Conservation (phyloP, 2,113 vertebrate species). For the Ardeotis arabs region DNA sequence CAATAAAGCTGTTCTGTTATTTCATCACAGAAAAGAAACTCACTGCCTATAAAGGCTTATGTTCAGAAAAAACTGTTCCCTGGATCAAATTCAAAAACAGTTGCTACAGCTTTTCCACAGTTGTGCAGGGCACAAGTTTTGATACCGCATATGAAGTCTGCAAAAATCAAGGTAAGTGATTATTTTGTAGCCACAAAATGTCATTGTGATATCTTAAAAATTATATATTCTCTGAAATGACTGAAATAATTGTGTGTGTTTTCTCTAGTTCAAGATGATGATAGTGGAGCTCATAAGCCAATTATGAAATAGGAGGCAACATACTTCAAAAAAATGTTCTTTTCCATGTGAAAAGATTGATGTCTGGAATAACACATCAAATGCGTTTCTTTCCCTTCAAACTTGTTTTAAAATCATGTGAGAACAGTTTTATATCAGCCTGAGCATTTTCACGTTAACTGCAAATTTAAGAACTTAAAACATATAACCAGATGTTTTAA, state of each 20-base stretch:
- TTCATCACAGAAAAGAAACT: slow-evolving; percentile 77
- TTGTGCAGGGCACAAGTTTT: slow-evolving; percentile 80
- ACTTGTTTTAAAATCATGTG: not conserved
- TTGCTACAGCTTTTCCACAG: slow-evolving; percentile 92
- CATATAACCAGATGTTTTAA: not conserved
- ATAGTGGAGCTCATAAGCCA: not conserved
- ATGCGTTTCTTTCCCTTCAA: not conserved
- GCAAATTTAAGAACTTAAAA: not conserved
- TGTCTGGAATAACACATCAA: not conserved
- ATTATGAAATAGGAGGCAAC: not conserved
- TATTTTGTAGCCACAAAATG: slow-evolving; percentile 1
- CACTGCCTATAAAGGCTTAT: slow-evolving; percentile 72
- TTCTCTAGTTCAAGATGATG: not conserved
- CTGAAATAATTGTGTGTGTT: not conserved
- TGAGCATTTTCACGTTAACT: not conserved
- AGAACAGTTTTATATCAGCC: not conserved
- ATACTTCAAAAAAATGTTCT: not conserved
- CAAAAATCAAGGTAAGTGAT: slow-evolving; percentile 83
- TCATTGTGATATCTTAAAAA: not conserved
- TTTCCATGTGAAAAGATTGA: not conserved
- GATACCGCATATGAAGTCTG: slow-evolving; percentile 87
- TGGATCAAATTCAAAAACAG: slow-evolving; percentile 89
- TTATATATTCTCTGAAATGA: not conserved
- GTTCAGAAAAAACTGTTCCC: slow-evolving; percentile 77
- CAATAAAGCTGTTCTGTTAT: slow-evolving; percentile 56